Base-by-base conservation (phyloP, 2,888 invertebrate genomes). In the Drosophila atripex region DNA sequence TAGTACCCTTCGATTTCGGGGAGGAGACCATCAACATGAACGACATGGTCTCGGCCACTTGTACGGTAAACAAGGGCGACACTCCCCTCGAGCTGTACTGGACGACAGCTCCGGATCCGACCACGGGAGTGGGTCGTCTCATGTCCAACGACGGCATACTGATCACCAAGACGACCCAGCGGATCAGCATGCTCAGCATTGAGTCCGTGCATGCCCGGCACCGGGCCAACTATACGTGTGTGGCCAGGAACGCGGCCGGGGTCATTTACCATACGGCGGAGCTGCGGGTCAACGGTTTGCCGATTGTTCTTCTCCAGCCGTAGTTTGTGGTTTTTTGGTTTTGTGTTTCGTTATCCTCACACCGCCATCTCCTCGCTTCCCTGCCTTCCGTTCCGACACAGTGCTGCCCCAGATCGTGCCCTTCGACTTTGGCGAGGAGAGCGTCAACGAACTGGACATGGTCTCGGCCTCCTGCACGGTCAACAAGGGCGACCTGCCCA, bases 41-140 rank as follows among this genome's bases (percentile, higher is more conserved):
- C 54, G 95, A 96, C 84, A 94, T 94, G 92, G 94, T 95, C 41
- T 94, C 95, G 39, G 93, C 95, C 64, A 93, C 94, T 71, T 96
- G 96, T 91, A 94, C 95, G 52, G 93, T 95, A 51, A 93, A 93
- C 87, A 95, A 95, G 90, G 96, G 97, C 66, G 97, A 97, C 91
- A 93, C 94, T 82, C 97, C 97, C 1, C 93, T 97, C 73, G 94
- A 94, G 77, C 93, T 96, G 70, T 93, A 93, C 70, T 96, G 96
- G 96, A 91, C 90, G 0, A 91, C 91, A 14, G 88, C 91, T 2
- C 91, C 91, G 57, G 89, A 90, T 32, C 93, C 93, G 30, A 92
- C 93, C 78, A 93, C 94, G 73, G 93, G 93, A 77, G 83, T 76
- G 12, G 90, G 89, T 8, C 92, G 94, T 75, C 89, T 92, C 50